phyloP scores from a whole-genome alignment of 2,888 invertebrate genomes.

The Archips crataeganus region DNA sequence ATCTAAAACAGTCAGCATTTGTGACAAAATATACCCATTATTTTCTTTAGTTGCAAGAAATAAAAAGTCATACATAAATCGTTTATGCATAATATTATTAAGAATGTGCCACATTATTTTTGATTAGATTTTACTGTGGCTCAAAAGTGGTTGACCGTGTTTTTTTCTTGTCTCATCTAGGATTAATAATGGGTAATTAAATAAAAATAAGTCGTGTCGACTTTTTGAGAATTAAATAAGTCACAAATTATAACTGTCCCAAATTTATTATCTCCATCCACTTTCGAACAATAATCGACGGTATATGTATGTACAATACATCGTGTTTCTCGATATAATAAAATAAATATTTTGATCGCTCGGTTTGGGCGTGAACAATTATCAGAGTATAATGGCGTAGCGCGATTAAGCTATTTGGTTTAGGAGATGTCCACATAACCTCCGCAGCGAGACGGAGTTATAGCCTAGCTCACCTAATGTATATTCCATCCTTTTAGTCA shows the following conservation, averaged over 20 bases:
- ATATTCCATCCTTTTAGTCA: slow-evolving; percentile 84
- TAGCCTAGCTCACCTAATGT: slow-evolving; percentile 79
- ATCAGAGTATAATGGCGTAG: slow-evolving; percentile 71
- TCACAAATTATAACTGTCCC: slow-evolving; percentile 70
- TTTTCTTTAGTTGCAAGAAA: slow-evolving; percentile 56
- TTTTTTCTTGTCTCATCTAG: slow-evolving; percentile 57
- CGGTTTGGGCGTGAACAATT: slow-evolving; percentile 59
- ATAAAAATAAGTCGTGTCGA: slow-evolving; percentile 65
- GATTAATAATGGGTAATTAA: slow-evolving; percentile 56
- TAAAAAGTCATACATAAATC: slow-evolving; percentile 49
- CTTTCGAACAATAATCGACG: slow-evolving; percentile 76
- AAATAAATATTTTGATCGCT: slow-evolving; percentile 57
- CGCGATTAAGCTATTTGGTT: slow-evolving; percentile 59
- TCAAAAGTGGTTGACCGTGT: slow-evolving; percentile 13
- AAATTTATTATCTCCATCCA: slow-evolving; percentile 82
- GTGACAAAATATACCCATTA: slow-evolving; percentile 55
- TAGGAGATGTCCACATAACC: slow-evolving; percentile 64
- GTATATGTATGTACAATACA: slow-evolving; percentile 29
- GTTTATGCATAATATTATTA: slow-evolving; percentile 15
- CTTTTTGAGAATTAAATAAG: slow-evolving; percentile 65
- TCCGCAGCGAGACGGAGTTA: slow-evolving; percentile 62
- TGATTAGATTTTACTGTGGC: slow-evolving; percentile 26
- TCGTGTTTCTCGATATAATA: slow-evolving; percentile 42
- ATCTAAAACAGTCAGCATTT: slow-evolving; percentile 74
- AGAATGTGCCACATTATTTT: slow-evolving; percentile 39